Conservation (phyloP, 2,113 vertebrate species). For the Puma concolor region DNA sequence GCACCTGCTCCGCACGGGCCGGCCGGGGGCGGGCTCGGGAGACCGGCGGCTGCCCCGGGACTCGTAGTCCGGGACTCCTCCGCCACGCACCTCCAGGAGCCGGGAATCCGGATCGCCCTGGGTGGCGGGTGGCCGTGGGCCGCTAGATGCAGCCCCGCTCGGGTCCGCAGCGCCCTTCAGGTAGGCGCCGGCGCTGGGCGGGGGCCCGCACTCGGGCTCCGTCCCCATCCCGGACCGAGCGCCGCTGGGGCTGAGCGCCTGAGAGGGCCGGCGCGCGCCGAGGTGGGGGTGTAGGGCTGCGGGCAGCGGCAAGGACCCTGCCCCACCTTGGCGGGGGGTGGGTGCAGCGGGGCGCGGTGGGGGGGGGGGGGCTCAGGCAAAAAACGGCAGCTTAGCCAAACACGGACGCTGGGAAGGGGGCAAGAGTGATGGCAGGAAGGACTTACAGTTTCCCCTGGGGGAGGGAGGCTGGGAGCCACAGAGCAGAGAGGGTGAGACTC, state of each 20-base stretch:
- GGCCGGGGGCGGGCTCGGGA: slow-evolving; percentile 45
- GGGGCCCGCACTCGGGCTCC: neutral
- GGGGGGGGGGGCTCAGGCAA: neutral
- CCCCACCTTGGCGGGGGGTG: neutral
- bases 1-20: slow-evolving; percentile 57
- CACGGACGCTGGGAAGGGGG: neutral
- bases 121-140: slow-evolving; percentile 68
- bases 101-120: neutral
- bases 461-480: neutral
- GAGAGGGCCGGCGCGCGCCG: no score
- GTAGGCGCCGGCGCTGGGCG: neutral
- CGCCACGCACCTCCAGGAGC: neutral
- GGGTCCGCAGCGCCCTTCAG: neutral
- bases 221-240: neutral
- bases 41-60: slow-evolving; percentile 56
- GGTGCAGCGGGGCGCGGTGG: neutral
- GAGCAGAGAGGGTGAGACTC: neutral
- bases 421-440: neutral
- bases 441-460: neutral
- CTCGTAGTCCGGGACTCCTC: neutral
- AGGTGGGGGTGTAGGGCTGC: neutral
- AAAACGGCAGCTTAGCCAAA: neutral
- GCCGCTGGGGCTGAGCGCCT: neutral
- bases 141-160: neutral
- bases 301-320: neutral